Evolutionary conservation across 2,797 vertebrate genomes (phyloP), one percentile per base, ranked within the genome.

Genomic region (Mastacembelus armatus): DNA sequence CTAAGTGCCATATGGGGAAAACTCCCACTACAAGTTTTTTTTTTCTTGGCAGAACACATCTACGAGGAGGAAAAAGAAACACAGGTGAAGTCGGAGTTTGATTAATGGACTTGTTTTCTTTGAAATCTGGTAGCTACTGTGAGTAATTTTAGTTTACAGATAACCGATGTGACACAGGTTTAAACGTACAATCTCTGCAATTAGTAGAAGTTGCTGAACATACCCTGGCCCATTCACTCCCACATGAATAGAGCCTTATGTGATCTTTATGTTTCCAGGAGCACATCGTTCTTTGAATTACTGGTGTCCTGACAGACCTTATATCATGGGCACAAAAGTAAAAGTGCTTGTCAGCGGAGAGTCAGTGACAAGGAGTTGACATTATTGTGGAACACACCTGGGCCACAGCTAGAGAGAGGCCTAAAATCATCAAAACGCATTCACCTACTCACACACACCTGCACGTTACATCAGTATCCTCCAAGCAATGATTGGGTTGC

Each of bases 401-500:
- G 26, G 56, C 58, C 60, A 64, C 54, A 59, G 27, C 51, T 51
- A 44, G 54, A 73, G 52, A 55, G 72, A 80, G 24, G 60, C 62
- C 79, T 22, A 55, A 83, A 90, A 91, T 88, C 86, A 86, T 90
- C 83, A 84, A 64, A 77, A 59, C 65, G 63, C 45, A 68, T 44
- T 21, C 66, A 57, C 65, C 60, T 42, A 60, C 75, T 57, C 74
- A 65, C 71, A 78, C 68, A 80, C 58, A 74, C n/a, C n/a, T n/a
- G n/a, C n/a, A n/a, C 79, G 85, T 84, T 80, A 80, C 68, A 74
- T 82, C 79, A 57, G 30, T 56, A 58, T 75, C 86, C 83, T 86
- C 75, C 71, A 19, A 88, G 86, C 81, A 87, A 76, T 57, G 56
- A 85, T 74, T 39, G 74, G 78, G 74, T 85, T 78, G 75, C 85